Evolutionary conservation across 2,888 invertebrate species (phyloP).

Genomic region (Melanostoma mellinum): DNA sequence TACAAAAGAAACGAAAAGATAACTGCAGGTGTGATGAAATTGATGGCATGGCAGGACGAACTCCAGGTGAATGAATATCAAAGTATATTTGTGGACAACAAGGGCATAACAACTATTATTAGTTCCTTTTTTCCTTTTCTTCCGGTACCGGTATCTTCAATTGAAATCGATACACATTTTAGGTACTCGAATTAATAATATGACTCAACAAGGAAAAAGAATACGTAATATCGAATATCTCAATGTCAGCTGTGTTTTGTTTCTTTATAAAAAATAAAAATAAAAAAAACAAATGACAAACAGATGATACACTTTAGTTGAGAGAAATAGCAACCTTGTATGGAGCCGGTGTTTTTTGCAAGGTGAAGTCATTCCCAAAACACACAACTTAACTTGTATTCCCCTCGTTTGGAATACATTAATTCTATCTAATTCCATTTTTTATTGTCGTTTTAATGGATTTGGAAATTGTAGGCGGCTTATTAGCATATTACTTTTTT

Average conservation of each 20-base stretch:
- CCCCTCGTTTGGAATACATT: conserved; percentile 34
- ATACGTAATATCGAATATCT: conserved; percentile 9
- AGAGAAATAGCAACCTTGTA: conserved; percentile 34
- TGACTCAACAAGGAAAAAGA: conserved; percentile 54
- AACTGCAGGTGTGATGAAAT: conserved; percentile 63
- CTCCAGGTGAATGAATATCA: conserved; percentile 58
- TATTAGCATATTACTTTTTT: conserved; percentile 4
- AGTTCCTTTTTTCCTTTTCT: conserved; percentile 31
- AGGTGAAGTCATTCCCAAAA: conserved; percentile 41
- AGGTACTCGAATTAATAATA: conserved; percentile 33
- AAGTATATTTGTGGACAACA: conserved; percentile 49
- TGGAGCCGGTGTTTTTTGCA: neutral
- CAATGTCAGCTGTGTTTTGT: conserved; percentile 57
- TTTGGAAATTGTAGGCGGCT: conserved; percentile 13
- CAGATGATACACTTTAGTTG: conserved; percentile 42
- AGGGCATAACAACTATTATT: conserved; percentile 57
- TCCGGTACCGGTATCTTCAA: conserved; percentile 25
- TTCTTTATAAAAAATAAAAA: neutral
- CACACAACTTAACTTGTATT: conserved; percentile 19
- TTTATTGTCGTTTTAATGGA: conserved; percentile 9
- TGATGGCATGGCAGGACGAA: conserved; percentile 43
- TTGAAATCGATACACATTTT: conserved; percentile 53
- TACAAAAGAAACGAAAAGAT: conserved; percentile 28
- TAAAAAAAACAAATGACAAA: conserved; percentile 32
- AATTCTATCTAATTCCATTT: conserved; percentile 17